Evolutionary conservation across 1,140 invertebrate species (phyloP).

Genomic region (Ephestia elutella): DNA sequence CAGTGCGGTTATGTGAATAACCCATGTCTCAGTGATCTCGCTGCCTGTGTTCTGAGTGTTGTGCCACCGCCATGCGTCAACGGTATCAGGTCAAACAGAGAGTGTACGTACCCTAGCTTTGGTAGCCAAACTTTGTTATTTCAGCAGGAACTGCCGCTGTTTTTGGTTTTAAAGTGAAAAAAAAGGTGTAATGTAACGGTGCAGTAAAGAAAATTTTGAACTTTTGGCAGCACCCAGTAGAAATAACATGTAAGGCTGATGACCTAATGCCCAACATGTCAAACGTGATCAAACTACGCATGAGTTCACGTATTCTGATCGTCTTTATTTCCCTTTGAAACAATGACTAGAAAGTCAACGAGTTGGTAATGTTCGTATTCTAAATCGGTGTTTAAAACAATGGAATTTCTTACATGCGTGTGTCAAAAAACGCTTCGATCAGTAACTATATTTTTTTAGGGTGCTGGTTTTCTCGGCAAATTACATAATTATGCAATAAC

Average conservation of each 20-base stretch:
- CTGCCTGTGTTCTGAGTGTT: conserved; percentile 15
- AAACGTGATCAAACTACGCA: conserved; percentile 22
- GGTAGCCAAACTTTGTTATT: conserved; percentile 3
- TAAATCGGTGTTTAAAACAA: conserved; percentile 41
- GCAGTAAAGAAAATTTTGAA: neutral
- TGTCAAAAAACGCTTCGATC: neutral
- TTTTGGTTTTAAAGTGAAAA: too few relatives aligned
- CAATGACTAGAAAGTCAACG: conserved; percentile 47
- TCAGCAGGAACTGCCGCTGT: neutral
- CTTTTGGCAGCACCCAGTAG: conserved; percentile 13
- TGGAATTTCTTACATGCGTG: conserved; percentile 43
- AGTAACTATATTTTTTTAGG: too few relatives aligned
- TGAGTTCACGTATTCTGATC: conserved; percentile 2
- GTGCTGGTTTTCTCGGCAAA: too few relatives aligned
- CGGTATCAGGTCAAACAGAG: conserved; percentile 68
- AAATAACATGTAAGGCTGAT: conserved; percentile 12
- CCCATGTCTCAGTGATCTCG: conserved; percentile 41
- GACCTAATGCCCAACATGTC: conserved; percentile 24
- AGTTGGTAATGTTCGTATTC: conserved; percentile 10
- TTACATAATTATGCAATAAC: too few relatives aligned
- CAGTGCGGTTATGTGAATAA: conserved; percentile 38
- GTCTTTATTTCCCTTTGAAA: conserved; percentile 18
- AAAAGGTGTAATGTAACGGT: too few relatives aligned
- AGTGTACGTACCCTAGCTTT: conserved; percentile 52
- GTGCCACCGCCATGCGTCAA: conserved; percentile 51